Percentiles rank a stretch among this genome's conserved stretches.
Conservation (phyloP, 1,140 invertebrate species). For the Heliconius eleuchia region DNA sequence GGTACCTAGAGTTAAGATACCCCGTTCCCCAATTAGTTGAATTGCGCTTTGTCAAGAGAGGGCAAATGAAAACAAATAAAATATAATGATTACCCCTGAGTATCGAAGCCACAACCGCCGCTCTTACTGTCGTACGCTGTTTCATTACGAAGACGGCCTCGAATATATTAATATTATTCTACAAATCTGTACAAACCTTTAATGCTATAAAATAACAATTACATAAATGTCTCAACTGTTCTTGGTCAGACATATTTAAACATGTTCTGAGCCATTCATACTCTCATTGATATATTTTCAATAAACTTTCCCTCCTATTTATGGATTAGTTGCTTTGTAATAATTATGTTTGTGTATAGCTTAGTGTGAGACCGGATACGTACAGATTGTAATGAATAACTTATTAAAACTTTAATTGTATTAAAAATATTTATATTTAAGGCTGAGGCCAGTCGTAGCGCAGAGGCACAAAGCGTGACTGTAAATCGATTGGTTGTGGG, state of each 20-base stretch:
- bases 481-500: no score
- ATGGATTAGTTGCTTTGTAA: slow-evolving; percentile 36
- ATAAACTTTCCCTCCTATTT: slow-evolving; percentile 52
- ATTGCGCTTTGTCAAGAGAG: no score
- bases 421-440: background rate
- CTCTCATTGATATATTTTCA: slow-evolving; percentile 38
- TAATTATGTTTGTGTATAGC: slow-evolving; percentile 17
- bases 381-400: background rate
- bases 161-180: background rate
- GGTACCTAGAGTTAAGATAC: no score
- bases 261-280: slow-evolving; percentile 46
- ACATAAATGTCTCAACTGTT: slow-evolving; percentile 11
- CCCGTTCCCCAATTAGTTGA: no score
- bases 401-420: background rate
- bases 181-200: background rate
- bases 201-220: slow-evolving; percentile 16
- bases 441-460: no score
- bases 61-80: no score
- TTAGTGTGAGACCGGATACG: slow-evolving; percentile 36
- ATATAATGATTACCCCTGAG: no score
- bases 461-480: no score
- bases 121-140: no score
- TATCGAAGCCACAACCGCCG: no score
- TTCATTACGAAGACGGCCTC: no score
- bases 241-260: slow-evolving; percentile 39